Conservation (phyloP, 1,140 invertebrate species). For the Apis mellifera region Amel_HAv3.1 CM009934.2:11941001-11941500, state of each 20-base stretch:
- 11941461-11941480: conserved; percentile 87
- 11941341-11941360: conserved; percentile 95
- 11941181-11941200: not conserved
- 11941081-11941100: not conserved
- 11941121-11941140: not conserved
- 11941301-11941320: conserved; percentile 94
- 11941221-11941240: not conserved
- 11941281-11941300: conserved; percentile 90
- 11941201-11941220: conserved; percentile 5
- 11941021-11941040: not conserved
- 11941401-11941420: not conserved
- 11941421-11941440: too few relatives aligned
- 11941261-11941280: conserved; percentile 80
- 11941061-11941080: not conserved
- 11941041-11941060: not conserved
- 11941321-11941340: conserved; percentile 89
- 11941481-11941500: conserved; percentile 83
- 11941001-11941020: not conserved
- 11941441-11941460: conserved; percentile 84
- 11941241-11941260: not conserved
- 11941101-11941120: not conserved
- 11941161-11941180: not conserved
- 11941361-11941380: conserved; percentile 94
- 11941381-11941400: conserved; percentile 85
- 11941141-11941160: not conserved